Conservation (phyloP, 92 coral and sea anemone genomes). For the Nematostella vectensis region DNA sequence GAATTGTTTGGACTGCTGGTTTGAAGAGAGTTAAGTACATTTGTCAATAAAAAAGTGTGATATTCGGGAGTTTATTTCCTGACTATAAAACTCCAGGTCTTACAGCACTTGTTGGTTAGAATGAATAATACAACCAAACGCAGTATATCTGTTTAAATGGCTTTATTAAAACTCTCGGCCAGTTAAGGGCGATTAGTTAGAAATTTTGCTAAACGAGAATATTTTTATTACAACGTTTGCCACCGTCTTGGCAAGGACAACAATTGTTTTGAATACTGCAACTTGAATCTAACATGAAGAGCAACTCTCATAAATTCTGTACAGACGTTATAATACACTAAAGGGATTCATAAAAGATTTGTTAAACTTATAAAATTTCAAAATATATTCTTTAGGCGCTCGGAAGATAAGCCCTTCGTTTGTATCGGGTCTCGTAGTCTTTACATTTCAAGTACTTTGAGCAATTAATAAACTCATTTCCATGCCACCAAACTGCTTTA, state of each 20-base stretch:
- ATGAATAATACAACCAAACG: no score
- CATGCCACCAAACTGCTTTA: conserved; percentile 36
- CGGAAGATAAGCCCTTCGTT: no score
- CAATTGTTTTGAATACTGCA: conserved; percentile 7
- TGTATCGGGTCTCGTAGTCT: no score
- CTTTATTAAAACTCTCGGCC: conserved; percentile 84
- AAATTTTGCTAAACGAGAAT: conserved; percentile 58
- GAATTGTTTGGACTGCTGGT: no score
- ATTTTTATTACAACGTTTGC: conserved; percentile 27
- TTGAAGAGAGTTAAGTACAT: no score
- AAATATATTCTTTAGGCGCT: conserved; percentile 89
- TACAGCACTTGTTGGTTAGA: no score
- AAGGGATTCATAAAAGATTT: conserved; percentile 70
- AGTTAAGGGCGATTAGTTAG: conserved; percentile 77
- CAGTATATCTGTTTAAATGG: neutral
- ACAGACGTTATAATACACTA: conserved; percentile 53
- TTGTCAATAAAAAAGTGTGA: no score
- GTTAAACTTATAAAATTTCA: conserved; percentile 83
- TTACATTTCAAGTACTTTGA: no score
- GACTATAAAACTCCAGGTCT: no score
- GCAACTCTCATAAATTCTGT: conserved; percentile 29
- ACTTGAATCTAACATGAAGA: conserved; percentile 8
- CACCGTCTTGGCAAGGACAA: conserved; percentile 10
- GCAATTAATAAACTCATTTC: conserved; percentile 57
- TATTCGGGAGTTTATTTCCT: no score